Percentiles rank a stretch among this genome's conserved stretches.
Evolutionary conservation across 2,888 invertebrate species (phyloP).

Genomic region (Endotricha flammealis): DNA sequence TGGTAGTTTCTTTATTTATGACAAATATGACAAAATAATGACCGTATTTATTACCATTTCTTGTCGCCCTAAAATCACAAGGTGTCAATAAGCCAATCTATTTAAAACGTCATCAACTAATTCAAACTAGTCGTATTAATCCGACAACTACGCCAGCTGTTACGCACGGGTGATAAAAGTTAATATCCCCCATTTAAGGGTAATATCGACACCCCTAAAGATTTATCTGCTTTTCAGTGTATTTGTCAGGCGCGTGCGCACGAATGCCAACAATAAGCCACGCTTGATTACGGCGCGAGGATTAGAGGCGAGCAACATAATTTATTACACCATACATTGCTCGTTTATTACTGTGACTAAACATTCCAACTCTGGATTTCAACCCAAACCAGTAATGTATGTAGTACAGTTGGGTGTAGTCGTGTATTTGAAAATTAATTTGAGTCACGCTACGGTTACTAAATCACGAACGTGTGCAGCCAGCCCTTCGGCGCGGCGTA

Average conservation of each 20-base stretch:
- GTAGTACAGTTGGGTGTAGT: conserved; percentile 17
- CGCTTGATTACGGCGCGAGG: conserved; percentile 7
- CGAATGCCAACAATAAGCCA: conserved; percentile 9
- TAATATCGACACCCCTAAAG: conserved; percentile 43
- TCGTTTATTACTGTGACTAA: neutral
- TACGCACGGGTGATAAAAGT: conserved; percentile 37
- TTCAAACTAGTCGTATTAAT: conserved; percentile 42
- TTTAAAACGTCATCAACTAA: conserved; percentile 37
- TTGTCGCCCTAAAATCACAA: too few relatives aligned
- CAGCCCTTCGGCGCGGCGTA: conserved; percentile 40
- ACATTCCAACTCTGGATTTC: neutral
- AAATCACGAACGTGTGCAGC: conserved; percentile 45
- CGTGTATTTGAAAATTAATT: conserved; percentile 25
- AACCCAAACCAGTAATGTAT: conserved; percentile 19
- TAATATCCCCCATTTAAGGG: conserved; percentile 48
- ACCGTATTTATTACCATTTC: too few relatives aligned
- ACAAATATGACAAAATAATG: too few relatives aligned
- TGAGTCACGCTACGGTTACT: conserved; percentile 39
- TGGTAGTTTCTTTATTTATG: too few relatives aligned
- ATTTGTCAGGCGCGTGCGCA: conserved; percentile 36
- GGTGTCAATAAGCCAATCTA: conserved; percentile 27
- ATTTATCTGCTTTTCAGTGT: conserved; percentile 41
- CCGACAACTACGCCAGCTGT: conserved; percentile 37
- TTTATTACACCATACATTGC: neutral
- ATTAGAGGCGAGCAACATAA: neutral